Evolutionary conservation across 2,113 vertebrate species (phyloP), one percentile per base, ranked within the genome.

Genomic region (Patagioenas fasciata): DNA sequence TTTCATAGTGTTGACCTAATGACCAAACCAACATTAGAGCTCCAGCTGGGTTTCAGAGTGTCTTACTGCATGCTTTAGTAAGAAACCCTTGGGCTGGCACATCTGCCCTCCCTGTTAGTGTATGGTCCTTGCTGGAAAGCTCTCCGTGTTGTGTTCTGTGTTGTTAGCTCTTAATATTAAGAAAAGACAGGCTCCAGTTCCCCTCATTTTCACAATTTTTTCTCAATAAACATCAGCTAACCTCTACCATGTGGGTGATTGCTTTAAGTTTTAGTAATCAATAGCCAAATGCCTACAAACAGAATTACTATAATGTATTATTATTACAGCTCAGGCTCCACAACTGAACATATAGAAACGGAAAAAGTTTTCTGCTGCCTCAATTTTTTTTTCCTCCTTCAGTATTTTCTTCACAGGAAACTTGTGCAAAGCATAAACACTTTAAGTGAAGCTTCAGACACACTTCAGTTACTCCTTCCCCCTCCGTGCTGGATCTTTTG

Each of bases 101-200:
- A 53, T 31, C 80, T 32, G 11, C 57, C 34, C 32, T 64, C 10
- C 19, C 31, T 16, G 14, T 15, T 8, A 31, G 4, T 4, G 3
- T 34, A 8, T 2, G 6, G 4, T 42, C 29, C 62, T n/a, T 1
- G 1, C 20, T 24, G 38, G 54, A 51, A 65, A 77, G 17, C 48
- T 40, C 23, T 15, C 29, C 2, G 9, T 0, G 0, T 31, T 34
- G 11, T 23, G 11, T 32, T 20, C 19, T 2, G 2, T 8, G 1
- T 28, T 32, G 24, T 32, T 28, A 69, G 32, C 16, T 38, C 65
- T 84, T 42, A 54, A 80, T 50, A 7, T 40, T 53, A 56, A 64
- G 40, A 58, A 60, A 84, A 77, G 3, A 23, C 29, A 67, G 47
- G 3, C 4, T 62, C 83, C 58, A 80, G 10, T 42, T 82, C n/a